Percentiles rank a stretch among this genome's conserved stretches.
Conservation (phyloP, 92 coral and sea anemone genomes). For the Umimayanthus kanabou region DNA sequence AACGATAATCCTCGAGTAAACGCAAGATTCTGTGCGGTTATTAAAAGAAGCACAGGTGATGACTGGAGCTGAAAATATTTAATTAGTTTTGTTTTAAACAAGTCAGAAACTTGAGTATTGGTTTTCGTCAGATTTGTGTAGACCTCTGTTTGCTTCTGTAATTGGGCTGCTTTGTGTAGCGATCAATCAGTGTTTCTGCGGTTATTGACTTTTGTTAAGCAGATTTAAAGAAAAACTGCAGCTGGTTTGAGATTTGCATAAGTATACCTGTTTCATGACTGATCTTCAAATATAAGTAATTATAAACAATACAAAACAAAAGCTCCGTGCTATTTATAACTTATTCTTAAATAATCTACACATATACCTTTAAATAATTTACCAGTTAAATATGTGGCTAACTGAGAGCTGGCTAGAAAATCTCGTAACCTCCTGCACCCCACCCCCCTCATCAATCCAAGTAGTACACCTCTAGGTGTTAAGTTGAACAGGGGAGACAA, state of each 20-base stretch:
- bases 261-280: not conserved
- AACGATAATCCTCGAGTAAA: not conserved
- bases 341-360: too few relatives aligned
- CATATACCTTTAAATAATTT: too few relatives aligned
- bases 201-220: not conserved
- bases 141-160: not conserved
- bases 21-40: not conserved
- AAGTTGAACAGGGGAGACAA: too few relatives aligned
- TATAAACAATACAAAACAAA: too few relatives aligned
- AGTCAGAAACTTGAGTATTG: constrained; percentile 1
- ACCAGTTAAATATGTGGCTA: too few relatives aligned
- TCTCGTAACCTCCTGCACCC: too few relatives aligned
- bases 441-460: too few relatives aligned
- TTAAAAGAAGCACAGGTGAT: not conserved
- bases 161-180: not conserved
- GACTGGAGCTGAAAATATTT: not conserved
- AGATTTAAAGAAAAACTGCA: not conserved
- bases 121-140: not conserved
- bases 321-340: not conserved
- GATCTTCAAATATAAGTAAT: too few relatives aligned
- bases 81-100: constrained; percentile 3
- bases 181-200: not conserved
- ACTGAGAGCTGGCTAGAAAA: too few relatives aligned
- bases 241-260: not conserved
- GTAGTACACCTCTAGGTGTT: too few relatives aligned